Percentiles rank a stretch among this genome's conserved stretches.
These are phyloP conservation scores for Caenorhabditis briggsae DNA, from an alignment of 1,140 invertebrate species.

Conservation along the genomic window DNA sequence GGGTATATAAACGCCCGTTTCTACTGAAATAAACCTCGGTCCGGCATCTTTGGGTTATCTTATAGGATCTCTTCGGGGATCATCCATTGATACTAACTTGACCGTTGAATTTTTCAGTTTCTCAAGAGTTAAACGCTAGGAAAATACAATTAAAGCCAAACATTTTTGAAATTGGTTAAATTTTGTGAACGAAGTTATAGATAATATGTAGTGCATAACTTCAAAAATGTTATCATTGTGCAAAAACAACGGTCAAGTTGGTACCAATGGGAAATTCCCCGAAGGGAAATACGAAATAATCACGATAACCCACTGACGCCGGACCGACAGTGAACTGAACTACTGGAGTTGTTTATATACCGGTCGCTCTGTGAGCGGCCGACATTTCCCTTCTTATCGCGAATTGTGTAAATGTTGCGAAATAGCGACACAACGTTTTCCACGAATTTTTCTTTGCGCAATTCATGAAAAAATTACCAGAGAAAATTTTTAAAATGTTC, in stretches of 20 bases:
- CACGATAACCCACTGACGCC: conserved; percentile 19
- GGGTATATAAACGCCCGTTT: too few species aligned
- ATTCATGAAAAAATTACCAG: not conserved
- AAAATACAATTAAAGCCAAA: too few species aligned
- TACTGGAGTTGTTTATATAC: not conserved
- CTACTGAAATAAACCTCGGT: too few species aligned
- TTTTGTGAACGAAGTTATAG: too few species aligned
- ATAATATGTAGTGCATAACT: too few species aligned
- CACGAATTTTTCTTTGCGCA: not conserved
- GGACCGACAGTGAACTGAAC: not conserved
- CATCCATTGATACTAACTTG: too few species aligned
- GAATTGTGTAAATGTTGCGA: not conserved
- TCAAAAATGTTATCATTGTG: not conserved
- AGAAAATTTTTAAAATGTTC: too few species aligned
- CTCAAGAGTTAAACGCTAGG: too few species aligned
- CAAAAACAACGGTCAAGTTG: conserved; percentile 12
- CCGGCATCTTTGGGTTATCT: too few species aligned
- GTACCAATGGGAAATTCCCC: conserved; percentile 14
- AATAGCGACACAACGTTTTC: not conserved
- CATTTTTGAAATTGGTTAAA: too few species aligned
- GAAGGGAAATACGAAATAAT: not conserved
- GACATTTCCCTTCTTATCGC: not conserved
- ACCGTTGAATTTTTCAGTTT: too few species aligned
- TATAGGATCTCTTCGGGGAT: not conserved
- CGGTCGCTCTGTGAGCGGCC: not conserved